Base-by-base conservation (phyloP, 2,797 vertebrate genomes). In the Bovichtus variegatus region DNA sequence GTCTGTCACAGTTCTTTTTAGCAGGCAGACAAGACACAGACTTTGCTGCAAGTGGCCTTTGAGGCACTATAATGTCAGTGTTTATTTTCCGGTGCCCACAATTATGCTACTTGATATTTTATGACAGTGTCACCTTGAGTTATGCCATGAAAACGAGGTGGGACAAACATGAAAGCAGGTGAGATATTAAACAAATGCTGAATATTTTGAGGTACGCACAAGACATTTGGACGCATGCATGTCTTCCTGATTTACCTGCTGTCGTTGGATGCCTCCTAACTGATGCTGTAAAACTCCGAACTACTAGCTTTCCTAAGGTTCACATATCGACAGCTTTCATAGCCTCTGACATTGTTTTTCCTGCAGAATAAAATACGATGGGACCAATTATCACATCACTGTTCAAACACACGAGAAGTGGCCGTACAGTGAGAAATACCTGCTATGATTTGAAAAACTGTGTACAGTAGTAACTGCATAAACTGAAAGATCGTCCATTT, bases 1-100 rank as follows among this genome's bases (percentile, higher is more conserved):
- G 91, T 93, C 90, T 58, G 83, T 92, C 89, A 92, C 62, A 62
- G 61, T 79, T 71, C 76, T 85, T 80, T 92, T 84, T 74, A 84
- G 84, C 71, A 55, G 66, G 36, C 83, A 91, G 86, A 87, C 68
- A 53, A 85, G 84, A 87, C 59, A 49, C 80, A 81, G 81, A 74
- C 81, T 81, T 72, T 31, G 60, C 72, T 51, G 79, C 41, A 29
- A 71, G 75, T 77, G 78, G 86, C 85, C 91, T 92, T 88, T 86
- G 82, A 84, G 65, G 74, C 79, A 46, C 70, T 88, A 31, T 34
- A 82, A 90, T 90, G 89, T 91, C 90, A 84, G 65, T 87, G 85
- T 91, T 93, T 91, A 87, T 94, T 93, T 92, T 77, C 80, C 53
- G 25, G 69, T 43, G 62, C 69, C 70, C 51, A 55, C 79, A 89